Evolutionary conservation across 30 jellyfish, hydroid and myxozoan species (phyloP).

Genomic region (Aurelia aurita): DNA sequence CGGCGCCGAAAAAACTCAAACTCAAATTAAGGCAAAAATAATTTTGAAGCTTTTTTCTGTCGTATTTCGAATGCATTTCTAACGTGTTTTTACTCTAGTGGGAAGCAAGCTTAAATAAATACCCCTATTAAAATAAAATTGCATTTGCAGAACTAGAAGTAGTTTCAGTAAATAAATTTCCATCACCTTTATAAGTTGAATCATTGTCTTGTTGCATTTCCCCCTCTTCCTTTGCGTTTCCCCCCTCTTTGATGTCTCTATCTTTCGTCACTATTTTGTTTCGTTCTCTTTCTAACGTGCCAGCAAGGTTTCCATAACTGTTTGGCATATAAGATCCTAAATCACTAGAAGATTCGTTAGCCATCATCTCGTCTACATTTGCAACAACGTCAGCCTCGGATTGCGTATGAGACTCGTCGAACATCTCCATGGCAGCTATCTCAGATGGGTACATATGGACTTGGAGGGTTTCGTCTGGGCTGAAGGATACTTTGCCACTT

Average conservation of each 20-base stretch:
- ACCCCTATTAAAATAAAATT: slow-evolving; percentile 8
- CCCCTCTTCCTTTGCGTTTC: neutral
- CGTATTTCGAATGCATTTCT: too few species aligned
- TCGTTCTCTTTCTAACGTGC: slow-evolving; percentile 53
- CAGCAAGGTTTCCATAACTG: slow-evolving; percentile 24
- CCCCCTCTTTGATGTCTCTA: neutral
- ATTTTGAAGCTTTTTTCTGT: too few species aligned
- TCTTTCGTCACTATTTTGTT: neutral
- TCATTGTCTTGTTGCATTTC: neutral
- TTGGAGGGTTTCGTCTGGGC: slow-evolving; percentile 30
- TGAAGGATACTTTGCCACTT: slow-evolving; percentile 37
- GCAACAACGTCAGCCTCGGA: neutral
- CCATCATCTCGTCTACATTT: slow-evolving; percentile 14
- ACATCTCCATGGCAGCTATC: slow-evolving; percentile 55
- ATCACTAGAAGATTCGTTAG: slow-evolving; percentile 6
- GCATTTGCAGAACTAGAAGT: slow-evolving; percentile 34
- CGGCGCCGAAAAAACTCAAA: too few species aligned
- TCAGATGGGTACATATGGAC: slow-evolving; percentile 69
- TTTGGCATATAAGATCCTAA: slow-evolving; percentile 46
- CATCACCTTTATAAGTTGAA: slow-evolving; percentile 7
- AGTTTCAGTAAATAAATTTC: slow-evolving; percentile 42
- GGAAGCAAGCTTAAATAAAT: too few species aligned
- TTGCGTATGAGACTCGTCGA: slow-evolving; percentile 29
- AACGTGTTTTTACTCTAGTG: too few species aligned
- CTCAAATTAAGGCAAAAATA: too few species aligned